Evolutionary conservation across 2,797 vertebrate genomes (phyloP), one percentile per base, ranked within the genome.

Genomic region (Acanthurus leucopareius): DNA sequence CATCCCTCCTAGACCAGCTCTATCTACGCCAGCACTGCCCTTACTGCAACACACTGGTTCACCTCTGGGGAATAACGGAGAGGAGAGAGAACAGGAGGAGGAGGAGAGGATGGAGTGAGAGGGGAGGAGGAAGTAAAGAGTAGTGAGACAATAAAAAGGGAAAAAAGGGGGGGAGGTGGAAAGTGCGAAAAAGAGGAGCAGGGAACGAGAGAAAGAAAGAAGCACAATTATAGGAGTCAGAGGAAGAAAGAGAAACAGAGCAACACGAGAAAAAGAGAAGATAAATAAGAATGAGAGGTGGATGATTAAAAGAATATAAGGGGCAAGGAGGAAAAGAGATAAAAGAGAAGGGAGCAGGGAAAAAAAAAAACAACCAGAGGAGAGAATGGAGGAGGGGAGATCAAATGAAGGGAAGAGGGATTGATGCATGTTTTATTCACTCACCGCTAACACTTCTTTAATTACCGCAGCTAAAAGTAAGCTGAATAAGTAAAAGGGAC

Each of bases 381-480:
- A 74, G 35, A 69, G 72, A 58, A 69, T 14, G 66, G 75, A 73
- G 76, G 86, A 75, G 77, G 79, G 57, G 63, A 59, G 72, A 65
- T 82, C 58, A 75, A 59, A 82, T 53, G 79, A 61, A 64, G 73
- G 51, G 68, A 78, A 80, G 78, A 79, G 64, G 69, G 74, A 89
- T 52, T 70, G 87, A 86, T 88, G 82, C 79, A 88, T 88, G 75
- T 89, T 92, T 90, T 87, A 90, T 91, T 91, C 86, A 89, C 86
- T 86, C 77, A 67, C 78, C 1, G 52, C 74, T 83, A 86, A 88
- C 66, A 59, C 81, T 80, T 69, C 80, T 91, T 89, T 90, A 89
- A 89, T 93, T 86, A 88, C 78, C 32, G 17, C 77, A 70, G 72
- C 82, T 82, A 35, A 85, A 84, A 81, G 77, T 52, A 67, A 76